A percentile compares a stretch with the other conserved stretches of the same genome.
Conservation (phyloP, 2,797 vertebrate species). For the Manis javanica region DNA sequence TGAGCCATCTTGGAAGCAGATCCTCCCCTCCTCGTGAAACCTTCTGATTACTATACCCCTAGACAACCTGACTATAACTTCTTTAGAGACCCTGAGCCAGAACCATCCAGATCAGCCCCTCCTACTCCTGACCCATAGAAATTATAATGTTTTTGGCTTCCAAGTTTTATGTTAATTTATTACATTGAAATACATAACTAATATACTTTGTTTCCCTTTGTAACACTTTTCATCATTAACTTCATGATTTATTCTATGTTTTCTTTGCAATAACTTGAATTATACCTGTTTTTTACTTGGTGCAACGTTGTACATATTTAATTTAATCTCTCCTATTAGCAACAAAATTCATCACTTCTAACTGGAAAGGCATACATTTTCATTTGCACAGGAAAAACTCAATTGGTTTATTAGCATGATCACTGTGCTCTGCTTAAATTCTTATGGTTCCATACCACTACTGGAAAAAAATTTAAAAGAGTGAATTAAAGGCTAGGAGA, state of each 20-base stretch:
- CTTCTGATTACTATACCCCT: background rate
- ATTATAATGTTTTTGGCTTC: background rate
- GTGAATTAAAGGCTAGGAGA: background rate
- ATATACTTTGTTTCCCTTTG: constrained; percentile 8
- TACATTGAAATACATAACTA: background rate
- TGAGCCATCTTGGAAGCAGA: background rate
- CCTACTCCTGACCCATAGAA: background rate
- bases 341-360: constrained; percentile 24
- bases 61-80: background rate
- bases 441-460: background rate
- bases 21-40: background rate
- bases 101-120: background rate
- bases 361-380: constrained; percentile 26
- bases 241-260: constrained; percentile 23
- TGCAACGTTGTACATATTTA: constrained; percentile 20
- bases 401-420: constrained; percentile 24
- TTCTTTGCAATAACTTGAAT: constrained; percentile 48
- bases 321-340: constrained; percentile 14
- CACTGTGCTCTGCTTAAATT: background rate
- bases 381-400: constrained; percentile 5
- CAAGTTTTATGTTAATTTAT: constrained; percentile 15
- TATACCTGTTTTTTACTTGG: constrained; percentile 18
- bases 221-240: background rate
- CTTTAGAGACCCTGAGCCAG: background rate
- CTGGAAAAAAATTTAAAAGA: background rate